Conservation (phyloP, 2,888 invertebrate species). For the Lycia hirtaria region DNA sequence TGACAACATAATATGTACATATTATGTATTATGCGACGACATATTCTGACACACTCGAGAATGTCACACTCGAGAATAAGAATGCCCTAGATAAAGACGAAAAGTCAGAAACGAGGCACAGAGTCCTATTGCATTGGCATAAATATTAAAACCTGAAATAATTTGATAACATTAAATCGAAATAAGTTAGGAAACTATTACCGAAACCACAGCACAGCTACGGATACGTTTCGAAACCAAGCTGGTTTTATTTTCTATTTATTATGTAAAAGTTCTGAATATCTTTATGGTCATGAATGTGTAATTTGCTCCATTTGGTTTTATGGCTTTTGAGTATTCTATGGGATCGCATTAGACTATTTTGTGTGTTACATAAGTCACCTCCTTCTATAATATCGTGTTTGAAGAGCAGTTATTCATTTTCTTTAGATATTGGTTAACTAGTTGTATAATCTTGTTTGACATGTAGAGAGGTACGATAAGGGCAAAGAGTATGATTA, state of each 20-base stretch:
- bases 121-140: conserved; percentile 12
- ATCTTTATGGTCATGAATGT: conserved; percentile 8
- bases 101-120: too few species aligned
- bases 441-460: not conserved
- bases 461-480: too few species aligned
- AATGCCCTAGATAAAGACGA: too few species aligned
- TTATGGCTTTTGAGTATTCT: not conserved
- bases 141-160: conserved; percentile 15
- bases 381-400: not conserved
- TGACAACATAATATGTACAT: too few species aligned
- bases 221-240: conserved; percentile 7
- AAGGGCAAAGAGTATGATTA: too few species aligned
- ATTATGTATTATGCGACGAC: too few species aligned
- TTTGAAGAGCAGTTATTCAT: not conserved
- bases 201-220: conserved; percentile 10
- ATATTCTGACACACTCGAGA: too few species aligned
- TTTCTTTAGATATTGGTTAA: not conserved
- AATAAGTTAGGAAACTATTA: conserved; percentile 16
- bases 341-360: not conserved
- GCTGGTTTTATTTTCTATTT: conserved; percentile 8
- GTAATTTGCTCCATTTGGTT: conserved; percentile 2
- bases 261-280: conserved; percentile 14
- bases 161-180: conserved; percentile 9
- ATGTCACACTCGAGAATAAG: too few species aligned
- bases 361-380: not conserved